A percentile compares a stretch with the other conserved stretches of the same genome.
Conservation (phyloP, 2,113 vertebrate species). For the Coturnix japonica region DNA sequence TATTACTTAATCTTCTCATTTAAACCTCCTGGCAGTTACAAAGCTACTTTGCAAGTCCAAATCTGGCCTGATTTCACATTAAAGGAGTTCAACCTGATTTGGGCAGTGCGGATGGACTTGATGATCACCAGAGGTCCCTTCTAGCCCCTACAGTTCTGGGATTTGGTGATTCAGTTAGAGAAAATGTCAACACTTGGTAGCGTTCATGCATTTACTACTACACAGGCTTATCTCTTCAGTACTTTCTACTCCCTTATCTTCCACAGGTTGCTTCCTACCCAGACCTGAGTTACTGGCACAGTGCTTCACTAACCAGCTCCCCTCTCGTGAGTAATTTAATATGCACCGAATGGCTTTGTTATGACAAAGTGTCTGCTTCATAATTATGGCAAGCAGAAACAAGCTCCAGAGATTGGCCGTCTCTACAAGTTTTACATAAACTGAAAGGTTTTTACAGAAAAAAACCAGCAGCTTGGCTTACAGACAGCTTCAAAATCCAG, state of each 20-base stretch:
- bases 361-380: constrained; percentile 40
- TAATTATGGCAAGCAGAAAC: constrained; percentile 13
- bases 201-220: not conserved
- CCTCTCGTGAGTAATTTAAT: not conserved
- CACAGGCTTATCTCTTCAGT: not conserved
- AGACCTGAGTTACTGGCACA: not conserved
- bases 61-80: not conserved
- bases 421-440: constrained; percentile 7
- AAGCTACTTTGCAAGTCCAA: not conserved
- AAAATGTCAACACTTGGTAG: not conserved
- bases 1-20: not conserved
- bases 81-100: not conserved
- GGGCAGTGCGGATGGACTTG: too few relatives aligned
- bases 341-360: not conserved
- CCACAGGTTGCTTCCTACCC: not conserved
- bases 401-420: not conserved
- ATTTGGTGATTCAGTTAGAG: not conserved
- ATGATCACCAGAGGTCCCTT: too few relatives aligned
- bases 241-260: not conserved
- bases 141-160: too few relatives aligned
- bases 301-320: not conserved
- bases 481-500: not conserved
- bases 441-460: not conserved
- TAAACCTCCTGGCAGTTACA: not conserved
- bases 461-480: not conserved